Evolutionary conservation across 2,888 invertebrate genomes (phyloP).

Genomic region (Ganaspis brasiliensis): DNA sequence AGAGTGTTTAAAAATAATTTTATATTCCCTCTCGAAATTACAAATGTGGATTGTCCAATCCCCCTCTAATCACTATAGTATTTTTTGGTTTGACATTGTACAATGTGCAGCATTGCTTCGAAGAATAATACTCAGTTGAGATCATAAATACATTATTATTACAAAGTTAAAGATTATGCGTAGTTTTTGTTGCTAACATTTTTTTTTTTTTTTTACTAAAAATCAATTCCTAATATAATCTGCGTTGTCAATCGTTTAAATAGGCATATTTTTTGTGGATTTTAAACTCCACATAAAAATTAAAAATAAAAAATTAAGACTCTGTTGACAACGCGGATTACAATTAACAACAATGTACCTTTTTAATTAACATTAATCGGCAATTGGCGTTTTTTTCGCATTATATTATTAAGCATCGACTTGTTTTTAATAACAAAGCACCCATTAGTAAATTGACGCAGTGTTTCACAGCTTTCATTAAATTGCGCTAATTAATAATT

Average conservation of each 20-base stretch:
- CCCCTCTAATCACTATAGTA: not conserved
- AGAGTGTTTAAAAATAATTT: slow-evolving; percentile 18
- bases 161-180: slow-evolving; percentile 4
- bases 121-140: slow-evolving; percentile 35
- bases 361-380: not conserved
- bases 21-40: slow-evolving; percentile 14
- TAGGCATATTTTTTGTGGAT: not conserved
- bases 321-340: too few species aligned
- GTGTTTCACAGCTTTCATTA: slow-evolving; percentile 2
- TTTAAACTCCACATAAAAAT: too few species aligned
- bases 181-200: slow-evolving; percentile 8
- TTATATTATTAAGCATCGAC: not conserved
- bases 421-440: not conserved
- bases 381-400: not conserved
- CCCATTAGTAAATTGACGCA: slow-evolving; percentile 1
- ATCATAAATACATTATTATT: slow-evolving; percentile 41
- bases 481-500: not conserved
- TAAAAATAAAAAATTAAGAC: too few species aligned
- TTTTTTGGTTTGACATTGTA: slow-evolving; percentile 29
- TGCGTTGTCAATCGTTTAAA: not conserved
- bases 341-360: too few species aligned
- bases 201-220: too few species aligned
- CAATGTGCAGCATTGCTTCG: slow-evolving; percentile 19
- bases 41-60: not conserved
- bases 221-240: slow-evolving; percentile 33